Base-by-base conservation (phyloP, 2,797 vertebrate species). In the Salmo trutta region DNA sequence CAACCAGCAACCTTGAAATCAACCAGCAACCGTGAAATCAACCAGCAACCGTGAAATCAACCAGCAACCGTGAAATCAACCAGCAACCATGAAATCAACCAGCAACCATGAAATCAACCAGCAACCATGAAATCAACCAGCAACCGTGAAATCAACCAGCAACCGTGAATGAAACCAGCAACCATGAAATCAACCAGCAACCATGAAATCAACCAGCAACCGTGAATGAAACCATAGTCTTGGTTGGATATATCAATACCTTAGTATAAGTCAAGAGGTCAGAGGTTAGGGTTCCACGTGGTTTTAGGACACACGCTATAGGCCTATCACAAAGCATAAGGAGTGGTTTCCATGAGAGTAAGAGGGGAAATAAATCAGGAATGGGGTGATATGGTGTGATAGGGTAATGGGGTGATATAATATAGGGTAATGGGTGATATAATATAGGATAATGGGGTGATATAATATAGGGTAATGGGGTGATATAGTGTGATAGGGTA, bases 161-260 rank as follows among this genome's bases (percentile, higher is more conserved):
- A 31, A 31, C 31, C 33, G 6, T 36, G 33, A 36, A 36, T 6
- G 33, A 36, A 36, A 24, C n/a, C 24, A 62, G n/a, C n/a, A n/a
- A n/a, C n/a, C n/a, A n/a, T n/a, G 33, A 33, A 36, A 36, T 36
- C 33, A 36, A 36, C 33, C 33, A 36, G 33, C 5, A 33, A 33
- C 31, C 31, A 31, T 31, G 29, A 31, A 31, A 0, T 3, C 4
- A 31, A 21, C 19, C 21, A 59, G 31, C 0, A 31, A 31, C 31
- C 33, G 6, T 36, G 33, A 36, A 36, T 6, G 33, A 36, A 36
- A 24, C n/a, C 24, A 62, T 21, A 24, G 24, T 21, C n/a, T 12
- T 62, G 21, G 24, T 8, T 62, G 59, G 59, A 24, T 24, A 17
- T 19, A 56, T 56, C 56, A 59, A n/a, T 1, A 98, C 96, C 0